A percentile compares a stretch with the other conserved stretches of the same genome.
phyloP scores from a whole-genome alignment of 2,888 invertebrate species.

The Caenorhabditis wallacei region DNA sequence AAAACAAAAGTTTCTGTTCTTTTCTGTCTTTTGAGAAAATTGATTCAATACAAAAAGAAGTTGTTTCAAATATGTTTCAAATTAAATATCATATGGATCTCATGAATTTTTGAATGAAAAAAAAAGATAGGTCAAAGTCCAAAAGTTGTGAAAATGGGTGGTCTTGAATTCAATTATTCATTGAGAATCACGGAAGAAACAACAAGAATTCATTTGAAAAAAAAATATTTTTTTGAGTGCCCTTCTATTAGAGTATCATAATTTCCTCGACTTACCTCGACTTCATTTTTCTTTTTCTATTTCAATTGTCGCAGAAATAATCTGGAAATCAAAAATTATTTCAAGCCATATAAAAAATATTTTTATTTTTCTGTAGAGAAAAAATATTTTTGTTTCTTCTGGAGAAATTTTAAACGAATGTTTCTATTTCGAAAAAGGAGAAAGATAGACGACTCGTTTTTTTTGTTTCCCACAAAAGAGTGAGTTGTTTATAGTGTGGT shows the following conservation, averaged over 20 bases:
- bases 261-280: not conserved
- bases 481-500: slow-evolving; percentile 35
- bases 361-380: not conserved
- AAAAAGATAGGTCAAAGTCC: not conserved
- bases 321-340: slow-evolving; percentile 17
- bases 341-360: not conserved
- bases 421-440: slow-evolving; percentile 13
- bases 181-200: not conserved
- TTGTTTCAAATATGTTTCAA: slow-evolving; percentile 14
- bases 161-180: not conserved
- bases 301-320: not conserved
- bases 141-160: not conserved
- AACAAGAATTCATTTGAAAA: not conserved
- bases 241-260: no score
- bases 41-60: no score
- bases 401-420: not conserved
- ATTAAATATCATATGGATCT: slow-evolving; percentile 10
- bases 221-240: not conserved
- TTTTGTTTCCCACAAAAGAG: slow-evolving; percentile 30
- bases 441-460: slow-evolving; percentile 8
- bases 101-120: not conserved
- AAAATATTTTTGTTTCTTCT: not conserved
- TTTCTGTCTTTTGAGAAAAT: not conserved
- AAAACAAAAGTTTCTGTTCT: slow-evolving; percentile 24
- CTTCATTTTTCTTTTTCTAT: not conserved